Percentiles rank a stretch among this genome's conserved stretches.
These are phyloP conservation scores for Beaufortia kweichowensis DNA, from an alignment of 2,113 vertebrate genomes.

Conservation along the genomic window DNA sequence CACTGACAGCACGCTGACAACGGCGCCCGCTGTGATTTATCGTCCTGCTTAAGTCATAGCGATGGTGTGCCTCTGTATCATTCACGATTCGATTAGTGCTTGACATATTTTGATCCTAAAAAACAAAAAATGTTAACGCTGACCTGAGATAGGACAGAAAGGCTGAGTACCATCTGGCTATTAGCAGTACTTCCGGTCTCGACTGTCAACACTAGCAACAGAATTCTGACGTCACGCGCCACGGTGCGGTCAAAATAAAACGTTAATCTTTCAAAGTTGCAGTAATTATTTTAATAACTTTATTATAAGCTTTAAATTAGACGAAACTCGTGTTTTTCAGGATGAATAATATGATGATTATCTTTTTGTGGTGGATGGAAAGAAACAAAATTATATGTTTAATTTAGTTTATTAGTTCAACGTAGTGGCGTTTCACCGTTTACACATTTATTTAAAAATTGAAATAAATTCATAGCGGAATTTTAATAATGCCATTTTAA, in stretches of 20 bases:
- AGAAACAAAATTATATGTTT: background rate
- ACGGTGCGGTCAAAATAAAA: background rate
- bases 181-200: slow-evolving; percentile 46
- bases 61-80: slow-evolving; percentile 28
- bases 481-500: too few relatives aligned
- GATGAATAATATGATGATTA: too few relatives aligned
- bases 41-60: slow-evolving; percentile 47
- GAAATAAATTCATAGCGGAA: too few relatives aligned
- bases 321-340: background rate
- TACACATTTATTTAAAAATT: background rate
- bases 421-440: too few relatives aligned
- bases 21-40: slow-evolving; percentile 35
- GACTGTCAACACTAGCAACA: slow-evolving; percentile 45
- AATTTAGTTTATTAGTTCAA: background rate
- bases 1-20: background rate
- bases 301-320: background rate
- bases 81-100: slow-evolving; percentile 29
- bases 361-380: background rate
- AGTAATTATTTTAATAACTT: background rate
- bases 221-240: slow-evolving; percentile 36
- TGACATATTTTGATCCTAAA: slow-evolving; percentile 60
- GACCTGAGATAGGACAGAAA: background rate
- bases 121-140: background rate
- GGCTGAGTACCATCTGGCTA: background rate
- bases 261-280: background rate